A percentile compares a stretch with the other conserved stretches of the same genome.
Conservation (phyloP, 92 coral and sea anemone species). For the Porites lobata region DNA sequence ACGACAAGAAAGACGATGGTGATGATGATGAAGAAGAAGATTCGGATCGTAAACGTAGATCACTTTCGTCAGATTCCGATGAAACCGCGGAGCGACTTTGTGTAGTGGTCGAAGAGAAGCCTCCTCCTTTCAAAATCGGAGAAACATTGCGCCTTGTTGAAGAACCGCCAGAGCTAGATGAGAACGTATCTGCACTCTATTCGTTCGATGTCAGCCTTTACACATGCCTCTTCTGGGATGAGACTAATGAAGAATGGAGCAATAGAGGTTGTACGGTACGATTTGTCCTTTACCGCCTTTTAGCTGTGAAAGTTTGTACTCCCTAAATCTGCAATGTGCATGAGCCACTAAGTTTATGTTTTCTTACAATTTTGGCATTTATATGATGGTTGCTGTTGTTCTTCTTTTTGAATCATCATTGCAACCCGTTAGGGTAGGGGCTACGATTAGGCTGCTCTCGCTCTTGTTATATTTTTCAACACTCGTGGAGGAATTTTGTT, state of each 20-base stretch:
- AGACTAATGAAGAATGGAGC: conserved; percentile 75
- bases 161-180: conserved; percentile 44
- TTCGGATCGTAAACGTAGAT: conserved; percentile 12
- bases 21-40: neutral
- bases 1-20: neutral
- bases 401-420: no score
- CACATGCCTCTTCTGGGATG: conserved; percentile 83
- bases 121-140: conserved; percentile 72
- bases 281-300: no score
- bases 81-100: conserved; percentile 42
- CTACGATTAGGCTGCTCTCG: no score
- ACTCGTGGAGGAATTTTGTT: no score
- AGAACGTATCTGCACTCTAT: conserved; percentile 51
- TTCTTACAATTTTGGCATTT: no score
- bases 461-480: no score
- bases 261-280: conserved; percentile 86
- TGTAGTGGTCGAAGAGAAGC: conserved; percentile 53
- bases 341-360: no score
- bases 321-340: no score
- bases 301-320: no score
- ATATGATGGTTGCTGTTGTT: no score
- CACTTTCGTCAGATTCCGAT: neutral
- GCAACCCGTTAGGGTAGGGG: no score
- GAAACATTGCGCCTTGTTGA: conserved; percentile 54
- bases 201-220: conserved; percentile 69